Evolutionary conservation across 2,113 vertebrate species (phyloP).

Genomic region (Archilochus colubris): DNA sequence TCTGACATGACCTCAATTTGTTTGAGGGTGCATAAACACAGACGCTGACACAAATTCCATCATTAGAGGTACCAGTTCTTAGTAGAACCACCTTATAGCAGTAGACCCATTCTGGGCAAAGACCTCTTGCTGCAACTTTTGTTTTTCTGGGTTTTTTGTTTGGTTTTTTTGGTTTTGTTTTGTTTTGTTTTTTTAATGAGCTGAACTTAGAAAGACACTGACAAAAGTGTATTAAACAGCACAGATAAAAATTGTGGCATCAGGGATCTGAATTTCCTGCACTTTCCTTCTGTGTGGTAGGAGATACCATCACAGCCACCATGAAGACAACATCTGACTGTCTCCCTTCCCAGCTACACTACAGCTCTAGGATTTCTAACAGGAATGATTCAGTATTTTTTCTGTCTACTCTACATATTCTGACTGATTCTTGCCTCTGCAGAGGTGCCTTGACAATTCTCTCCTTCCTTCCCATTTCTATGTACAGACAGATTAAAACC

Average conservation of each 20-base stretch:
- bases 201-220: not conserved
- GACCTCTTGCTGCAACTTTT: not conserved
- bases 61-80: not conserved
- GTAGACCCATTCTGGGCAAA: not conserved
- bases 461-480: not conserved
- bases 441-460: not conserved
- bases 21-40: not conserved
- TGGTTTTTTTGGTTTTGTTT: not conserved
- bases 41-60: not conserved
- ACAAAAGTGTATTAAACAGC: not conserved
- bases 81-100: not conserved
- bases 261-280: not conserved
- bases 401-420: not conserved
- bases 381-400: not conserved
- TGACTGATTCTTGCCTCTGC: not conserved
- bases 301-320: not conserved
- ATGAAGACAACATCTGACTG: not conserved
- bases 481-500: not conserved
- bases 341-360: not conserved
- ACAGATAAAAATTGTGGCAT: accelerated
- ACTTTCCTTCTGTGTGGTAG: not conserved
- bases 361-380: not conserved
- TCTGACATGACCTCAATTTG: not conserved
- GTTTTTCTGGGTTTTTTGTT: no score
- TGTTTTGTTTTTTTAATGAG: not conserved